These are phyloP conservation scores for Carettochelys insculpta DNA, from an alignment of 2,113 vertebrate genomes.

Conservation along the genomic window DNA sequence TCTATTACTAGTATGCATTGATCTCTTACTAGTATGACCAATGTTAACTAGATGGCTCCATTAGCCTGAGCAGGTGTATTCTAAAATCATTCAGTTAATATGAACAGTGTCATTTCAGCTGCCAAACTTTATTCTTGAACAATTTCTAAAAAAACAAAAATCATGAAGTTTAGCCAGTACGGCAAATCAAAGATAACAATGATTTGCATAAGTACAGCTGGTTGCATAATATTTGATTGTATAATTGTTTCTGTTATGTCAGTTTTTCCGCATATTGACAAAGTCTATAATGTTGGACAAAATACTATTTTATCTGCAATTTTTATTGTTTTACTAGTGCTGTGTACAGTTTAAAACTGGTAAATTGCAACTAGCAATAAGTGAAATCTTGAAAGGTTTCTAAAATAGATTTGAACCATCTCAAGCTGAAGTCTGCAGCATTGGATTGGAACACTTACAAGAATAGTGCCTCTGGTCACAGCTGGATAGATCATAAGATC, in stretches of 20 bases:
- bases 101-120: not conserved
- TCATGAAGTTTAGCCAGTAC: not conserved
- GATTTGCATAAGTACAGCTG: slow-evolving; percentile 40
- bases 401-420: not conserved
- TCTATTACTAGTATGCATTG: no score
- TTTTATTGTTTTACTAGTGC: slow-evolving; percentile 12
- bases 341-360: not conserved
- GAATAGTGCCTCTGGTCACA: not conserved
- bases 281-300: slow-evolving; percentile 17
- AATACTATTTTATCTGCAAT: not conserved
- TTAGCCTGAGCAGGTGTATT: not conserved
- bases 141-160: not conserved
- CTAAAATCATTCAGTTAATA: not conserved
- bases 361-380: not conserved
- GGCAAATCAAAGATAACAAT: slow-evolving; percentile 3
- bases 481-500: not conserved
- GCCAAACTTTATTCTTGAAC: not conserved
- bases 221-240: slow-evolving; percentile 47
- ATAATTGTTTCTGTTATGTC: slow-evolving; percentile 26
- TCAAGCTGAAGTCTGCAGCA: not conserved
- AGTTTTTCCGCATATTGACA: slow-evolving; percentile 42
- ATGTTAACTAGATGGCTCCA: not conserved
- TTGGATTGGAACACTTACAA: not conserved
- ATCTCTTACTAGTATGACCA: not conserved
- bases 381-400: not conserved